Base-by-base conservation (phyloP, 2,113 vertebrate species). In the Beaufortia kweichowensis region DNA sequence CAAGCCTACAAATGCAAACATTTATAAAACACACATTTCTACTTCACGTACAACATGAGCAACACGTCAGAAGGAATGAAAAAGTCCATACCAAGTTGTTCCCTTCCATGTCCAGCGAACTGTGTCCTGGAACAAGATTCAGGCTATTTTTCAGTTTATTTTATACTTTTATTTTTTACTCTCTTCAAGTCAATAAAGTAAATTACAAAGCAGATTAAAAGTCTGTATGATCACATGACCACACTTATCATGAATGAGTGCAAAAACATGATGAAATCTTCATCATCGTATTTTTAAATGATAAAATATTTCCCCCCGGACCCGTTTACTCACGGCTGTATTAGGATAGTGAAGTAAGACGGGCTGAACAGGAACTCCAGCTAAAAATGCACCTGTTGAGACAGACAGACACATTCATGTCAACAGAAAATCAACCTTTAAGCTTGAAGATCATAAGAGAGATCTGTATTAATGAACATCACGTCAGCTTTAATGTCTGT, bases 311-410 rank as follows among this genome's bases (percentile, higher is more conserved):
- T n/a, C n/a, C 14, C 1, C n/a, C 7, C 9, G 33, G 53, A 57
- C 24, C 23, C n/a, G n/a, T 19, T 11, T 23, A 23, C 95, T 94
- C 84, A 96, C 95, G 91, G 92, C 73, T 67, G 86, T 90, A 81
- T 95, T 94, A 62, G 94, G 93, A 85, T 96, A 95, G 67, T 84
- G 91, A 85, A 96, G 85, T 81, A 96, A 85, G 71, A 96, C 93
- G 3, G 95, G 95, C 84, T 96, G 95, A 61, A 96, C 91, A 0
- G 95, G 94, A 41, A 96, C 94, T 17, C 94, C 95, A 0, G 93
- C 89, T 5, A 95, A 88, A 82, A 96, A 96, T 31, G 94, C 95
- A 87, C 95, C 95, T 96, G 82, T 23, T 17, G 9, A 65, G 10
- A 39, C 14, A 66, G 4, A 57, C 5, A 29, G 23, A 2, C 19